Conservation (phyloP, 2,888 invertebrate genomes). For the Philopedon plagiatum region DNA sequence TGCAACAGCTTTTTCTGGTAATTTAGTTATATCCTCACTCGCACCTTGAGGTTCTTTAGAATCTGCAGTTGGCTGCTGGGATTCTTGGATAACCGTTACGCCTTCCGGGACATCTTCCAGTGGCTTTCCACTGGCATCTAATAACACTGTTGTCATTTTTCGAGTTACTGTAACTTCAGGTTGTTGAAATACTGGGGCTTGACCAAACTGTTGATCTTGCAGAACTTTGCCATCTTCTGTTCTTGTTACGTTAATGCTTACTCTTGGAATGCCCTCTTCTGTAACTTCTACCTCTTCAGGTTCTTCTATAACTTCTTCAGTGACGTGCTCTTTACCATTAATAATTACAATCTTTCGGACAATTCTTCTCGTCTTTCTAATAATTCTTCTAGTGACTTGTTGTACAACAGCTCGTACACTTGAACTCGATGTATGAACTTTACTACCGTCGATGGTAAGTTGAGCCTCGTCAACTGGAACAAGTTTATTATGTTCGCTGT, state of each 20-base stretch:
- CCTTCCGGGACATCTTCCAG: conserved; percentile 50
- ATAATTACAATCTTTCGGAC: conserved; percentile 83
- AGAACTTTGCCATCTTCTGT: conserved; percentile 72
- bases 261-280: conserved; percentile 80
- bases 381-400: conserved; percentile 84
- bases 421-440: conserved; percentile 76
- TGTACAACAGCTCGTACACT: conserved; percentile 86
- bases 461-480: conserved; percentile 59
- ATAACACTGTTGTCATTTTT: conserved; percentile 56
- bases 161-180: conserved; percentile 54
- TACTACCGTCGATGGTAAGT: conserved; percentile 61
- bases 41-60: not conserved
- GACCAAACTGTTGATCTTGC: conserved; percentile 65
- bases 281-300: conserved; percentile 83
- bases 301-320: conserved; percentile 88
- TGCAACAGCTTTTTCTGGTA: conserved; percentile 12
- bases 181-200: conserved; percentile 59
- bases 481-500: conserved; percentile 61
- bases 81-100: conserved; percentile 30
- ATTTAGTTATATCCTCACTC: conserved; percentile 7
- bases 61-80: not conserved
- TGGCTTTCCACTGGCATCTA: conserved; percentile 57
- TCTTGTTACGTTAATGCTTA: conserved; percentile 77
- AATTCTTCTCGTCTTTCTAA: conserved; percentile 81
- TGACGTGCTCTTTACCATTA: conserved; percentile 87